phyloP scores from a whole-genome alignment of 2,113 vertebrate species.

The Calcarius ornatus region DNA sequence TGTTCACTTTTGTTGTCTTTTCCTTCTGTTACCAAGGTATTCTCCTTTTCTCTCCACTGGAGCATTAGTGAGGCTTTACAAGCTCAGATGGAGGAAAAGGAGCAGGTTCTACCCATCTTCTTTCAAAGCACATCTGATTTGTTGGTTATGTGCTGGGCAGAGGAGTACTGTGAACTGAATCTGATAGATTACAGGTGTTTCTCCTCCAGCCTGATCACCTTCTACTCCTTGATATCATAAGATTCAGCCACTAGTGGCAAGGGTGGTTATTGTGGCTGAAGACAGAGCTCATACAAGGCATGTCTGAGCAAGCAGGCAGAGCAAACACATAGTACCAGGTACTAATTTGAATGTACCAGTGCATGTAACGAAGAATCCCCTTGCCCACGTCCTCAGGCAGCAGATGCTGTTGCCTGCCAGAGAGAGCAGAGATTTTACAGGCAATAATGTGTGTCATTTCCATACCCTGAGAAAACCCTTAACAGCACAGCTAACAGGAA shows the following conservation, averaged over 20 bases:
- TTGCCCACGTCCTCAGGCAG: accelerated
- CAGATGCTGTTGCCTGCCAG: background rate
- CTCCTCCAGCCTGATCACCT: background rate
- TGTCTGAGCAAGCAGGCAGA: background rate
- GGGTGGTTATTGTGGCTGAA: background rate
- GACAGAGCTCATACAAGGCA: background rate
- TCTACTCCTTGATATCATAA: background rate
- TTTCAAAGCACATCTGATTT: background rate
- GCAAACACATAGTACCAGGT: background rate
- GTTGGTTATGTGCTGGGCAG: background rate
- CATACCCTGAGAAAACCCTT: background rate
- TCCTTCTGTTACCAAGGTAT: background rate
- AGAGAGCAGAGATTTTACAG: background rate
- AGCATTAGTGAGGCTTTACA: background rate
- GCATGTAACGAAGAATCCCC: background rate
- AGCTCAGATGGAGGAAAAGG: background rate
- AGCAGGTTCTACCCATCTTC: background rate
- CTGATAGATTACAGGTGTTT: background rate
- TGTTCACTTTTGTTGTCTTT: background rate
- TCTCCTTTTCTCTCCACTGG: background rate
- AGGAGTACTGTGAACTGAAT: background rate
- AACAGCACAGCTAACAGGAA: background rate
- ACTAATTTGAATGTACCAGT: background rate
- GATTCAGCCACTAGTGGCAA: background rate
- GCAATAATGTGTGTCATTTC: background rate